These are phyloP conservation scores for Sebastes diaconus DNA, from an alignment of 2,797 vertebrate genomes.

Conservation along the genomic window DNA sequence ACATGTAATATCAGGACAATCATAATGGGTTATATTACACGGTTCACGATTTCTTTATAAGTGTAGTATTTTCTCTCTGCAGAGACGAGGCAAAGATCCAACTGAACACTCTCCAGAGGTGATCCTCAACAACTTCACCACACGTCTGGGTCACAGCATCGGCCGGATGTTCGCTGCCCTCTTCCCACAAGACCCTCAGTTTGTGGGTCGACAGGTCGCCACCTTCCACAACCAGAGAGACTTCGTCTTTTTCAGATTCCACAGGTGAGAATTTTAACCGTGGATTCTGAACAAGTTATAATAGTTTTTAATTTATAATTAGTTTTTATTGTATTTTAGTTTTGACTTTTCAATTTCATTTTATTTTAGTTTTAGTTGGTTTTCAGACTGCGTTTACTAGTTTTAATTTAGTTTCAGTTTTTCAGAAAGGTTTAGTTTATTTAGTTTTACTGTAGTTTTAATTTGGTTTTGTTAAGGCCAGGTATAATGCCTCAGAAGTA, in stretches of 20 bases:
- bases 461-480: too few species aligned
- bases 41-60: background rate
- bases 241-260: constrained; percentile 97
- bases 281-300: background rate
- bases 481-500: too few species aligned
- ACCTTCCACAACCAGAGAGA: constrained; percentile 99
- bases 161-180: constrained; percentile 95
- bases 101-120: constrained; percentile 93
- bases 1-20: background rate
- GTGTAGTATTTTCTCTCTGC: background rate
- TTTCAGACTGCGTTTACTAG: too few species aligned
- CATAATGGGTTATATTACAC: background rate
- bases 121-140: constrained; percentile 96
- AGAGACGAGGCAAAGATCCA: constrained; percentile 93
- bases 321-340: too few species aligned
- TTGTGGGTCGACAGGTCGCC: constrained; percentile 94
- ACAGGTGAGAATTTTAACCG: constrained; percentile 83
- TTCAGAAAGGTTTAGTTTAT: too few species aligned
- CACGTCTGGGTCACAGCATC: constrained; percentile 93
- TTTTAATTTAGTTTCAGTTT: too few species aligned
- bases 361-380: too few species aligned
- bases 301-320: too few species aligned
- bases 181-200: constrained; percentile 95
- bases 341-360: too few species aligned
- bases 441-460: too few species aligned